Evolutionary conservation across 2,888 invertebrate species (phyloP), one percentile per base, ranked within the genome.

Genomic region (Andricus quercusramuli): DNA sequence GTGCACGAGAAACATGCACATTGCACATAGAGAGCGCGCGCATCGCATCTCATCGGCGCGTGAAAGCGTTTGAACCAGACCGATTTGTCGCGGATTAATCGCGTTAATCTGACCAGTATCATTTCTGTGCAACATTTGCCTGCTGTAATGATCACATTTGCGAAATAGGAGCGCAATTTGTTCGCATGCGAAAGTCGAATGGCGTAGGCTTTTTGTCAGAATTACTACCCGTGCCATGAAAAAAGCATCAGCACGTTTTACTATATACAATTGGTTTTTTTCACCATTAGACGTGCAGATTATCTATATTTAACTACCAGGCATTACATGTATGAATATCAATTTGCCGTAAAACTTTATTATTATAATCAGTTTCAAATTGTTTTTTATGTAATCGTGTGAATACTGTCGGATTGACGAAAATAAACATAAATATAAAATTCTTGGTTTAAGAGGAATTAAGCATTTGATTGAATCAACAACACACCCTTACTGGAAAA

Each of bases 11-110:
- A 68, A 68, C 25, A 68, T 41, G 47, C 44, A 56, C 20, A 37
- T 37, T 37, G 67, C 41, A 51, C 32, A 74, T 74, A 74, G 56
- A 74, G 59, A 74, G 56, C 32, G 74, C 32, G 56, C 56, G 25
- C 70, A 74, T 74, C 74, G 17, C 70, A 74, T 74, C 74, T 74
- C 74, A 74, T 29, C 13, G 66, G 78, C 68, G 68, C 78, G 78
- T 56, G 78, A 74, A 74, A 74, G 74, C 56, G 32, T 74, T 74
- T 74, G 74, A 74, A 74, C 56, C 68, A 59, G 78, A 68, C 67
- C 78, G 78, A 78, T 65, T 56, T 78, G 78, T 78, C 78, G 67
- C 68, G 78, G 78, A 78, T 78, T 78, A 68, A 78, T 68, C 67
- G 78, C 78, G 78, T 67, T 68, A 74, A 74, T 74, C 74, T 74